Evolutionary conservation across 2,113 vertebrate genomes (phyloP), one percentile per base, ranked within the genome.

Genomic region (Mesitornis unicolor): DNA sequence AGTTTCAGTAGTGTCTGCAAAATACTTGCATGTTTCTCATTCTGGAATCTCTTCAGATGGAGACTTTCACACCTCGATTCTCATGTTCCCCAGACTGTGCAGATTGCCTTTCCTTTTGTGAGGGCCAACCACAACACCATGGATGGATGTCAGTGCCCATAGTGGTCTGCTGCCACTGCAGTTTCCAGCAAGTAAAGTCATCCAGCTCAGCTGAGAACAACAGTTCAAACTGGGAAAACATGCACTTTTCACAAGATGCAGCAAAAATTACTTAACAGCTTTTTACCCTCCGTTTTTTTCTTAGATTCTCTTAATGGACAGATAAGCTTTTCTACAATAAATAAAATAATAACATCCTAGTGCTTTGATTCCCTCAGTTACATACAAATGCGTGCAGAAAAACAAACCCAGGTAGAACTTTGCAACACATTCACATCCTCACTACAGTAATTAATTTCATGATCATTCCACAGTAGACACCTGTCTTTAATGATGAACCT

Each of bases 11-110:
- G 45, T 20, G 5, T 38, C 35, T 77, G 38, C n/a, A 71, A 56
- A 67, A 88, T 3, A 42, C 13, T 53, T 0, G 0, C 10, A 60
- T 0, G 0, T 50, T 87, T 65, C 42, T 56, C 63, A 74, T 29
- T 75, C 48, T 36, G 56, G 21, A 64, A 77, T 56, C 28, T 81
- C 40, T 76, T 90, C 38, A 42, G 35, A 33, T 3, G 1, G 47
- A 57, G 36, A 63, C 13, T 70, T 47, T 79, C 20, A 13, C 17
- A n/a, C 6, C 47, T 70, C 21, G 17, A 56, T 77, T 87, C 43
- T 63, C 40, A 36, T 0, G 0, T n/a, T 88, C 40, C 28, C 59
- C 73, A 25, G 15, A 1, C 35, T 48, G 21, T 9, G 43, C 14
- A 71, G 40, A 45, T 63, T 6, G 35, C 35, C 21, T 65, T 31